phyloP scores from a whole-genome alignment of 2,797 vertebrate genomes.

The Lithobates sylvaticus region DNA sequence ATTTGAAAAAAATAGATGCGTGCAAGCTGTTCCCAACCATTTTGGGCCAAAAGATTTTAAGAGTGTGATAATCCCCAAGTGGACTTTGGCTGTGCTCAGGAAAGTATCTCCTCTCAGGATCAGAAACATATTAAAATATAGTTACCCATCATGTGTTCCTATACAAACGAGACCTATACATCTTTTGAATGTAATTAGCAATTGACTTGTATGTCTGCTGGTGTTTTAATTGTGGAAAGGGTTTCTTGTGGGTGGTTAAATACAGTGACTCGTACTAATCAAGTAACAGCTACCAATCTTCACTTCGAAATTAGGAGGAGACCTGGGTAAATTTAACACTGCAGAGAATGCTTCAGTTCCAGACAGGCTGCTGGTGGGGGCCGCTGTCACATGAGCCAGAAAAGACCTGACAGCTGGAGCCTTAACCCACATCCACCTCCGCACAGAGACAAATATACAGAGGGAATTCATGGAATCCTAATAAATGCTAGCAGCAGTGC shows the following conservation, averaged over 20 bases:
- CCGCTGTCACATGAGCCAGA: conserved; percentile 45
- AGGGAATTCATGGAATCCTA: conserved; percentile 44
- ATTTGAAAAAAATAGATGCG: no score
- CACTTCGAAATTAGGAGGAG: background rate
- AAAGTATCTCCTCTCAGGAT: no score
- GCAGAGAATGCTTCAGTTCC: background rate
- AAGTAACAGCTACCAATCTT: background rate
- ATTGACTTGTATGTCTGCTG: background rate
- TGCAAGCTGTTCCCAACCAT: background rate
- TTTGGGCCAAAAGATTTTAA: no score
- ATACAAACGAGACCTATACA: no score
- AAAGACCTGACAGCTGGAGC: conserved; percentile 46
- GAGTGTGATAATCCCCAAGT: no score
- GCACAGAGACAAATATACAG: conserved; percentile 43
- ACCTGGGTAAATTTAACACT: conserved; percentile 19
- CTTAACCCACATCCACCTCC: conserved; percentile 20
- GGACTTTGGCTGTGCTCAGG: no score
- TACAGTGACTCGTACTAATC: background rate
- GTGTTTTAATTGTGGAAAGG: background rate
- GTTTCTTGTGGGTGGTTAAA: background rate
- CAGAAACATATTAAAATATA: no score
- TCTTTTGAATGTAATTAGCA: no score
- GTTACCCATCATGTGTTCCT: no score
- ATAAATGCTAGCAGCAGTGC: background rate
- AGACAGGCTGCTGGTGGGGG: background rate